These are phyloP conservation scores for Archips crataeganus DNA, from an alignment of 2,888 invertebrate genomes.

Conservation along the genomic window DNA sequence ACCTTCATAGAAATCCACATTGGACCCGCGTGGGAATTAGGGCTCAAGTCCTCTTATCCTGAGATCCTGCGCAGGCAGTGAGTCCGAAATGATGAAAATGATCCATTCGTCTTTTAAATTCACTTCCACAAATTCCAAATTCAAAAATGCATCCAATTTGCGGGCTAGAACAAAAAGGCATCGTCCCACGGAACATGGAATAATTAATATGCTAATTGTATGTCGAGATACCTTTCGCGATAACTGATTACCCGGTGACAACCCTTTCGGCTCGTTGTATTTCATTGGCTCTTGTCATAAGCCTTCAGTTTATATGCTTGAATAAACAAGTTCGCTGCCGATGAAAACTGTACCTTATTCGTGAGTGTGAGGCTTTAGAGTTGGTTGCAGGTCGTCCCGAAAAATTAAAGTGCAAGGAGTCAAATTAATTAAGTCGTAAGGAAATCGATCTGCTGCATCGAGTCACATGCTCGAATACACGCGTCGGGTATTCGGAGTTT, in stretches of 20 bases:
- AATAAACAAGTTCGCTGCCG: conserved; percentile 42
- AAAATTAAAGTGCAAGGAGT: conserved; percentile 41
- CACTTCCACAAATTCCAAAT: background rate
- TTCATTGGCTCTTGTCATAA: conserved; percentile 56
- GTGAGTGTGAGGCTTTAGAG: conserved; percentile 10
- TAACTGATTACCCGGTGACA: conserved; percentile 64
- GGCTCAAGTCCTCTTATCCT: no score
- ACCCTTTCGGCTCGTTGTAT: conserved; percentile 56
- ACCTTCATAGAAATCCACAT: no score
- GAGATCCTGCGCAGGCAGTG: no score
- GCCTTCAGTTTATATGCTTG: conserved; percentile 58
- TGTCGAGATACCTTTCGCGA: conserved; percentile 69
- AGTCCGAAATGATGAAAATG: no score
- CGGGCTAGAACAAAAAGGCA: conserved; percentile 41
- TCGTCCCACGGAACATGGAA: conserved; percentile 63
- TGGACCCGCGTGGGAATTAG: no score
- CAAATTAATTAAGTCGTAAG: conserved; percentile 77
- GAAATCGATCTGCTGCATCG: conserved; percentile 75
- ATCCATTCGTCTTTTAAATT: no score
- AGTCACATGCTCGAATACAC: conserved; percentile 70
- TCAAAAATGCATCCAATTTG: conserved; percentile 13
- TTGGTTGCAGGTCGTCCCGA: conserved; percentile 12
- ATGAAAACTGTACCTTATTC: conserved; percentile 36
- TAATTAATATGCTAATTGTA: conserved; percentile 79
- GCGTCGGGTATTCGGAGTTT: conserved; percentile 49